Evolutionary conservation across 1,140 invertebrate species (phyloP).

Genomic region (Brachystomella parvula): DNA sequence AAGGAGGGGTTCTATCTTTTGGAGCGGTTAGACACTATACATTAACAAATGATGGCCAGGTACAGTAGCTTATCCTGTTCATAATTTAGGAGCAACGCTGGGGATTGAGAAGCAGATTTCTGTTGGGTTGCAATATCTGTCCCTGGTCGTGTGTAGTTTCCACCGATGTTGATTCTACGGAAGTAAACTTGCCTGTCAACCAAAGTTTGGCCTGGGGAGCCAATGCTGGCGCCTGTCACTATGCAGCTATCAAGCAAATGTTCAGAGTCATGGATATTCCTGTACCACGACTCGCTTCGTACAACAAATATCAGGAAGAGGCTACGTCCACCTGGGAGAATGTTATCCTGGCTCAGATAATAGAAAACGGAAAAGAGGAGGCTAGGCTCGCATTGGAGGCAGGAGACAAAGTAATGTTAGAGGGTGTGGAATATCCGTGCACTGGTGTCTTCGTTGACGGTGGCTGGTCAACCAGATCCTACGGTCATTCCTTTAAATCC

Average conservation of each 20-base stretch:
- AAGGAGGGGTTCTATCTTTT: no score
- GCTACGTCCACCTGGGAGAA: background rate
- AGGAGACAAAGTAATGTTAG: background rate
- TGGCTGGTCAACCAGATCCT: conserved; percentile 8
- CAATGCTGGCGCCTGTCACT: background rate
- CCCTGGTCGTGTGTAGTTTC: background rate
- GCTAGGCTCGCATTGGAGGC: background rate
- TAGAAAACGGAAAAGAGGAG: conserved; percentile 13
- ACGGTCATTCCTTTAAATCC: conserved; percentile 5
- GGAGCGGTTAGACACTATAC: no score
- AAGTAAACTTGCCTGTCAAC: background rate
- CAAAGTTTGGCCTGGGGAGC: background rate
- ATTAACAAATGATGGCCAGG: no score
- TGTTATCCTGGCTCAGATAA: background rate
- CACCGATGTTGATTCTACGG: background rate
- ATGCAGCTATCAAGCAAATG: background rate
- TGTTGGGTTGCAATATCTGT: background rate
- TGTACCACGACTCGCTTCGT: background rate
- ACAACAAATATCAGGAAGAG: background rate
- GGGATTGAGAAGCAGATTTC: background rate
- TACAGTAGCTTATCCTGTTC: no score
- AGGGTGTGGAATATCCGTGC: background rate
- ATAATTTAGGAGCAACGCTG: no score
- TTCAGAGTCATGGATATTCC: background rate
- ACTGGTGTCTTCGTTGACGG: conserved; percentile 13